Percentiles rank a stretch among this genome's conserved stretches.
These are phyloP conservation scores for Pseudomugil gertrudae DNA, from an alignment of 2,797 vertebrate species.

Conservation along the genomic window DNA sequence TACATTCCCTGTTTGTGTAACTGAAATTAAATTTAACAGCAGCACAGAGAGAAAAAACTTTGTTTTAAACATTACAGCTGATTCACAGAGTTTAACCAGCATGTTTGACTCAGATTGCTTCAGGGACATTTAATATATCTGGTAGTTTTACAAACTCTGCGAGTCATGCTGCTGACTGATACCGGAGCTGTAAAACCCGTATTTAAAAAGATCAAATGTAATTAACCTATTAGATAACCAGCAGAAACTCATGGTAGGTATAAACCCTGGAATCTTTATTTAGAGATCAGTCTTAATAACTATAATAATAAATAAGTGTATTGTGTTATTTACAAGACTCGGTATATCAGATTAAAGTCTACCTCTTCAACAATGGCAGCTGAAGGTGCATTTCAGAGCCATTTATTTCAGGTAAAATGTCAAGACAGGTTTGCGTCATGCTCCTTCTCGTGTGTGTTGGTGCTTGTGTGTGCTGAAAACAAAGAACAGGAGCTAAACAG, in stretches of 20 bases:
- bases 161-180: slow-evolving; percentile 47
- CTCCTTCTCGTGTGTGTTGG: slow-evolving; percentile 20
- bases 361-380: slow-evolving; percentile 11
- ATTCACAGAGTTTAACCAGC: slow-evolving; percentile 32
- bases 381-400: slow-evolving; percentile 38
- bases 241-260: neutral
- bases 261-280: neutral
- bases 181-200: neutral
- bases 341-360: slow-evolving; percentile 32
- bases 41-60: slow-evolving; percentile 8
- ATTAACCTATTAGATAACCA: neutral
- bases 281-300: neutral
- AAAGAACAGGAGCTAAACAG: slow-evolving; percentile 59
- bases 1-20: slow-evolving; percentile 20
- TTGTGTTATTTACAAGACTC: slow-evolving; percentile 16
- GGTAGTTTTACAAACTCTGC: slow-evolving; percentile 52
- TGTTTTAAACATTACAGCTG: neutral
- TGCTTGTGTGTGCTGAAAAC: slow-evolving; percentile 47
- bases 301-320: neutral
- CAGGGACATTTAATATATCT: slow-evolving; percentile 51
- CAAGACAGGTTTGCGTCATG: slow-evolving; percentile 49
- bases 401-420: slow-evolving; percentile 65
- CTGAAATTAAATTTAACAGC: slow-evolving; percentile 46
- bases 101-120: slow-evolving; percentile 26
- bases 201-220: neutral